These are phyloP conservation scores for Sparidentex hasta DNA, from an alignment of 2,797 vertebrate genomes.

Conservation along the genomic window DNA sequence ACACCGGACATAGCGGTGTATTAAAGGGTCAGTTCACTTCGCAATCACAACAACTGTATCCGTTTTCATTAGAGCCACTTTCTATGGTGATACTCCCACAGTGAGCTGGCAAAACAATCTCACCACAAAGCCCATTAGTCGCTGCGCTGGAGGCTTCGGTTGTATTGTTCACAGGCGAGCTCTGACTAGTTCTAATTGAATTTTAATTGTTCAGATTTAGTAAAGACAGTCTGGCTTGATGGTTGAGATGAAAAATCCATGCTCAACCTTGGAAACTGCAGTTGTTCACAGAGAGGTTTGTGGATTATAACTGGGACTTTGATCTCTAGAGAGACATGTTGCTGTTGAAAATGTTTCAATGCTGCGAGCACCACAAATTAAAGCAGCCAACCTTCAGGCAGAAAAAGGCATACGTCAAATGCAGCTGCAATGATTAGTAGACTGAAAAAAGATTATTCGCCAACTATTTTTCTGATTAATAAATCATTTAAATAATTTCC, in stretches of 20 bases:
- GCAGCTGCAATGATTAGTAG: too few species aligned
- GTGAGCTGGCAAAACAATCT: not conserved
- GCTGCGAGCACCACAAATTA: not conserved
- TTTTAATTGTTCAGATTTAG: not conserved
- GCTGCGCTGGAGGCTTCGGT: not conserved
- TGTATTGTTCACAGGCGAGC: not conserved
- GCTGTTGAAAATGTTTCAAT: not conserved
- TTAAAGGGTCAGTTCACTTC: slow-evolving; percentile 13
- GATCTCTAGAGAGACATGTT: not conserved
- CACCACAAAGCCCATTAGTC: not conserved
- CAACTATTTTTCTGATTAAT: too few species aligned
- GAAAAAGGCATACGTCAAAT: too few species aligned
- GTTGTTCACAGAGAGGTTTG: not conserved
- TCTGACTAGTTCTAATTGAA: not conserved
- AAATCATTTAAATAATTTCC: too few species aligned
- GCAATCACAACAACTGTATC: not conserved
- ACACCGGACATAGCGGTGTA: slow-evolving; percentile 4
- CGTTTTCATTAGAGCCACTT: slow-evolving; percentile 5
- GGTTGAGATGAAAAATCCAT: not conserved
- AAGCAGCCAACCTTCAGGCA: not conserved
- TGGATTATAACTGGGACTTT: not conserved
- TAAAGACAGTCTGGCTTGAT: not conserved
- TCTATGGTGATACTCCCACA: not conserved
- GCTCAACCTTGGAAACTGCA: not conserved
- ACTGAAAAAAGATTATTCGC: too few species aligned